Percentiles rank a stretch among this genome's conserved stretches.
phyloP scores from a whole-genome alignment of 2,888 invertebrate genomes.

The Calameuta idolon region DNA sequence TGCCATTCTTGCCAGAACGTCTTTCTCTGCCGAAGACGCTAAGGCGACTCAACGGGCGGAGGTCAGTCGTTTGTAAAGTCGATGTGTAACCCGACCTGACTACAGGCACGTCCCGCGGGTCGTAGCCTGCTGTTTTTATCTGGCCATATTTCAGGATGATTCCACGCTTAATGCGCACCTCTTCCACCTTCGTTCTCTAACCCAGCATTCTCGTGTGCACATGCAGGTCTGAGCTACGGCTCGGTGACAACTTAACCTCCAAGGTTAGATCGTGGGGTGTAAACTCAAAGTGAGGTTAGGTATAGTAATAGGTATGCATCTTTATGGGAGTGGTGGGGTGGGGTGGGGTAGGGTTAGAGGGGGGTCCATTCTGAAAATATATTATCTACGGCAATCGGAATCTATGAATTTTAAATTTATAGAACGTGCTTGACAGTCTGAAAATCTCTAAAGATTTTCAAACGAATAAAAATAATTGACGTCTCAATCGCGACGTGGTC shows the following conservation, averaged over 20 bases:
- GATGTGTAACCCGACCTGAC: conserved; percentile 62
- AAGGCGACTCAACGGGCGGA: conserved; percentile 34
- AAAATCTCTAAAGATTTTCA: not conserved
- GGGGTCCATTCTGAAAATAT: not conserved
- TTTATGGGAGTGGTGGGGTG: not conserved
- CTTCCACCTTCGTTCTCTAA: conserved; percentile 28
- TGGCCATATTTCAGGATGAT: conserved; percentile 64
- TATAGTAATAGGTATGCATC: not conserved
- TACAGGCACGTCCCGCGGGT: conserved; percentile 51
- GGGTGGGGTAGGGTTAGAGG: not conserved
- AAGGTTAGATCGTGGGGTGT: not conserved
- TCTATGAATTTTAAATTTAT: not conserved
- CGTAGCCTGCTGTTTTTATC: conserved; percentile 66
- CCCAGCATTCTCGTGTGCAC: not conserved
- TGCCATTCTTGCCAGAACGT: conserved; percentile 21
- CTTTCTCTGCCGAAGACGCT: conserved; percentile 31
- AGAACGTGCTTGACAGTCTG: not conserved
- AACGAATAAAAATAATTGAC: not conserved
- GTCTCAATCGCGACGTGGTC: not conserved
- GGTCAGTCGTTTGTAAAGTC: conserved; percentile 61
- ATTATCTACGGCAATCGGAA: not conserved
- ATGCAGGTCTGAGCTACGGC: conserved; percentile 19
- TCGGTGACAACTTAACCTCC: conserved; percentile 57
- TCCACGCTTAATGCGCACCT: conserved; percentile 36
- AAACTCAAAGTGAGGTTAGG: not conserved